Base-by-base conservation (phyloP, 2,113 vertebrate genomes). In the Actinemys pallida region DNA sequence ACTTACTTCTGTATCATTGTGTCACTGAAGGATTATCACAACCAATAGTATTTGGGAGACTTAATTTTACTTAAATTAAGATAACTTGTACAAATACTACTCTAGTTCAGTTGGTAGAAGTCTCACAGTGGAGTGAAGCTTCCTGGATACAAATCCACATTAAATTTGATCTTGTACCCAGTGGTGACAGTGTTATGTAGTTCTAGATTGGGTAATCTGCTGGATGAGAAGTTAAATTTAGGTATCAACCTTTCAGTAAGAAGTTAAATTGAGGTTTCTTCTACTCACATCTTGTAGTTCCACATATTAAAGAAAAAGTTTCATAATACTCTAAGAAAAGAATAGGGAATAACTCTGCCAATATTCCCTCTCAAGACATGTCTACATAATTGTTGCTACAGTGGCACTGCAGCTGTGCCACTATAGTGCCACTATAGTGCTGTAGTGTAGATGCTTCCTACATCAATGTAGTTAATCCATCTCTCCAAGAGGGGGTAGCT, bases 261-360 rank as follows among this genome's bases (percentile, higher is more conserved):
- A 59, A 89, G 45, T 95, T 89, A 86, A 83, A 29, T 29, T 47
- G 81, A 89, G 10, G 24, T 89, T 11, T 27, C 35, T 50, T 69
- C 42, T 86, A 62, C 52, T 11, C 1, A 0, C 1, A 0, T 86
- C 16, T 22, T 75, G 17, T 2, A 86, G 49, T 89, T 86, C 56
- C 49, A 49, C 19, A 56, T 50, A 42, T 52, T 56, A 56, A 86
- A 93, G 47, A 56, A 69, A 65, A n/a, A n/a, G 16, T 83, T 20
- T n/a, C 1, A 31, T 83, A 29, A 1, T 6, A 56, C 54, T 90
- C 84, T 94, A 81, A 81, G 42, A 88, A 92, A 27, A 0, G 0
- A 45, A 62, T 88, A 65, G 86, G 95, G 93, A 79, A 1, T 88
- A 88, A 93, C 49, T 95, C 89, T 76, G 89, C 81, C 86, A 83